Base-by-base conservation (phyloP, 2,888 invertebrate genomes). In the Rhagonycha fulva region DNA sequence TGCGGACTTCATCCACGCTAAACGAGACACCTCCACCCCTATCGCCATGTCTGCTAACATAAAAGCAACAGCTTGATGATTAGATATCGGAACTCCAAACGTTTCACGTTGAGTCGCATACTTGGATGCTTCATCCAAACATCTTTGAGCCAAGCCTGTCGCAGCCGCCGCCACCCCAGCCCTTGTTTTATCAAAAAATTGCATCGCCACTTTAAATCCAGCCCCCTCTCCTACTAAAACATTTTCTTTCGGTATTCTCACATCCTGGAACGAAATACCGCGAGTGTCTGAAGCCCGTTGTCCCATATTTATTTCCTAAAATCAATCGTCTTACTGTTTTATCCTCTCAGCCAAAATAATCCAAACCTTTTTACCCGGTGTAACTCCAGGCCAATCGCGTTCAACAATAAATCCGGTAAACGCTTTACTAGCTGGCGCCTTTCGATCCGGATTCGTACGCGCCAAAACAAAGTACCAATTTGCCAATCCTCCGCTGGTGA, bases 341-440 rank as follows among this genome's bases (percentile, higher is more conserved):
- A 10, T 23, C 19, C 10, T 1, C 24, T 3, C 1, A 19, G 23
- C 14, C 12, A 9, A 60, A 12, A 9, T 23, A 70, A 70, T 14
- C 1, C 75, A 79, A 88, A 95, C 96, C 91, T 99, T 99, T 82
- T 97, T 93, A 14, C 98, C 98, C 7, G 94, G 94, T 2, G 91
- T 93, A 3, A 99, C 88, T 72, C 99, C 99, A 30, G 95, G 93
- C 82, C 93, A 92, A 3, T 98, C 95, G 19, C 95, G 92, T 82
- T 99, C 99, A 0, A 99, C 97, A 83, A 98, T 96, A 87, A 99
- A 99, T 1, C 96, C 98, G 28, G 98, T 98, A 87, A 99, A 98
- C 0, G 98, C 98, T 88, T 97, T 97, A 84, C 93, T 92, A 4
- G 98, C 92, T 0, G 98, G 93, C 76, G 92, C 91, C 88, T 98